These are phyloP conservation scores for Rotaria magnacalcarata DNA, from an alignment of 2,888 invertebrate species.

Conservation along the genomic window DNA sequence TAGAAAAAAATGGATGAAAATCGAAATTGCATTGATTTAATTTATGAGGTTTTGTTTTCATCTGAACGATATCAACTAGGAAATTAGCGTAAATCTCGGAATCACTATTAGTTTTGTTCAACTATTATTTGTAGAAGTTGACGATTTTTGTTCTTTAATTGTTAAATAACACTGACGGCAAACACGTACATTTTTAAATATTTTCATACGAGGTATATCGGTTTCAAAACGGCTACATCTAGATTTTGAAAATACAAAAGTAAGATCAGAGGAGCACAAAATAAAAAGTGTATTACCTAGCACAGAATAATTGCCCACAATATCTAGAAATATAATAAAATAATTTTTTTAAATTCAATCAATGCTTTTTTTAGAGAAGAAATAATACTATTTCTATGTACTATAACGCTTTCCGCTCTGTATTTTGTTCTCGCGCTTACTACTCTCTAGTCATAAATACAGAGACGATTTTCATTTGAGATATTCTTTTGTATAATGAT, in stretches of 20 bases:
- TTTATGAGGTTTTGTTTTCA: not conserved
- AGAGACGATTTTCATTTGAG: no score
- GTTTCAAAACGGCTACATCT: conserved; percentile 91
- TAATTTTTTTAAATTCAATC: not conserved
- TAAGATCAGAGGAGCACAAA: not conserved
- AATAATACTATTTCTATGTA: no score
- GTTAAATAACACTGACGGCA: conserved; percentile 79
- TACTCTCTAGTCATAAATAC: no score
- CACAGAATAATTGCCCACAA: conserved; percentile 20
- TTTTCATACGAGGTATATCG: conserved; percentile 84
- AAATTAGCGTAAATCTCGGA: not conserved
- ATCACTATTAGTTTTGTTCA: not conserved
- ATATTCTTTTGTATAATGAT: no score
- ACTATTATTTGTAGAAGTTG: not conserved
- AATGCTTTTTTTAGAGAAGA: no score
- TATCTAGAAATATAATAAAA: conserved; percentile 67
- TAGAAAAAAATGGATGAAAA: not conserved
- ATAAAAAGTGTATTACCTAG: not conserved
- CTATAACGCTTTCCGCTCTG: no score
- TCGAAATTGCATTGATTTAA: not conserved
- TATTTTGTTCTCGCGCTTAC: no score
- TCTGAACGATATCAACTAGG: not conserved
- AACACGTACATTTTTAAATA: conserved; percentile 86
- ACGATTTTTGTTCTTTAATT: conserved; percentile 48
- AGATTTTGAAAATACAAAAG: conserved; percentile 49